phyloP scores from a whole-genome alignment of 2,797 vertebrate species.

The Rhabdomys pumilio region DNA sequence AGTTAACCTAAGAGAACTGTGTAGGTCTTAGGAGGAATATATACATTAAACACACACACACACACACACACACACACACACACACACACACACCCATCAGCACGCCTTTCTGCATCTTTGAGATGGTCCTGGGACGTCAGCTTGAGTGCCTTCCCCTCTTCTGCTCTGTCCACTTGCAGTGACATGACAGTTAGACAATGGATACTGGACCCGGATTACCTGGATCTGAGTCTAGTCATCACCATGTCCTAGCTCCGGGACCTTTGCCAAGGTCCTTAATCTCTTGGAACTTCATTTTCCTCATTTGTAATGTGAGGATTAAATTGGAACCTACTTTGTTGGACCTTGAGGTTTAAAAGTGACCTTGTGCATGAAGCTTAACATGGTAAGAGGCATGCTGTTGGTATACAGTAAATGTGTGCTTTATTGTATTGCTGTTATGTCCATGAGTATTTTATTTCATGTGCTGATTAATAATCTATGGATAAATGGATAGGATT shows the following conservation, averaged over 20 bases:
- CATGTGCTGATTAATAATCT: neutral
- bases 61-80: neutral
- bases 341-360: neutral
- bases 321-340: neutral
- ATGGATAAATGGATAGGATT: neutral
- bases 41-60: neutral
- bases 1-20: neutral
- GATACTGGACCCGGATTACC: neutral
- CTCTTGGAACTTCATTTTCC: conserved; percentile 51
- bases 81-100: neutral
- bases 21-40: neutral
- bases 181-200: neutral
- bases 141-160: neutral
- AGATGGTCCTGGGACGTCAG: neutral
- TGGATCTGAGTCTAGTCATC: neutral
- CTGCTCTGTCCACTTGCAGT: neutral
- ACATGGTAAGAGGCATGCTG: neutral
- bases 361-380: neutral
- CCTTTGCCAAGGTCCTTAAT: neutral
- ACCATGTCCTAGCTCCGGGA: neutral
- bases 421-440: neutral
- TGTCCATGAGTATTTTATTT: neutral
- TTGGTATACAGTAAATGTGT: neutral
- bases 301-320: neutral
- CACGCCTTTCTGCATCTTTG: neutral